Conservation (phyloP, 2,797 vertebrate species). For the Parambassis ranga region DNA sequence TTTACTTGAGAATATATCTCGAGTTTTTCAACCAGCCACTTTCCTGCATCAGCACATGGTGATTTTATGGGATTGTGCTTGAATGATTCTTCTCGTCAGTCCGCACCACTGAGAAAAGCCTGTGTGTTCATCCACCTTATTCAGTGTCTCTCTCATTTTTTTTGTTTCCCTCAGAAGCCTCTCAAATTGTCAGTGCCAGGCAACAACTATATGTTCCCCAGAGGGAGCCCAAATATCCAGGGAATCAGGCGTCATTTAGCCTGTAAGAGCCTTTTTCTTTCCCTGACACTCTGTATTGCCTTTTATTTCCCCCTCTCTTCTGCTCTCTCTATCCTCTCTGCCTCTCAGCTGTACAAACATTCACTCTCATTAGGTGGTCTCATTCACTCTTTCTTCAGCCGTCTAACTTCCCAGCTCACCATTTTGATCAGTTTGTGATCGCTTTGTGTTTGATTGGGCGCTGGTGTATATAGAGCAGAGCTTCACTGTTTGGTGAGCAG, state of each 20-base stretch:
- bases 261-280: slow-evolving; percentile 75
- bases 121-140: slow-evolving; percentile 49
- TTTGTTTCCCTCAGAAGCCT: slow-evolving; percentile 74
- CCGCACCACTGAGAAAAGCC: slow-evolving; percentile 21
- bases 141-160: slow-evolving; percentile 41
- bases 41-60: slow-evolving; percentile 7
- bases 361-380: slow-evolving; percentile 43
- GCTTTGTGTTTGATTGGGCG: slow-evolving; percentile 22
- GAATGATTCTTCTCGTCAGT: slow-evolving; percentile 52
- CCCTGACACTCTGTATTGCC: slow-evolving; percentile 48
- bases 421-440: slow-evolving; percentile 32
- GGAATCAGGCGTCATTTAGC: slow-evolving; percentile 85
- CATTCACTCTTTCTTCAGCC: slow-evolving; percentile 13
- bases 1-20: not conserved
- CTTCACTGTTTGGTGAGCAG: no score
- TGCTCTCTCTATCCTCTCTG: slow-evolving; percentile 20
- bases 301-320: slow-evolving; percentile 53
- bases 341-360: slow-evolving; percentile 41
- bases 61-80: slow-evolving; percentile 29
- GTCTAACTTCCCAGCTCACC: slow-evolving; percentile 17
- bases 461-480: not conserved
- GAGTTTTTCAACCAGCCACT: slow-evolving; percentile 9
- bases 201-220: slow-evolving; percentile 76
- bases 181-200: slow-evolving; percentile 78
- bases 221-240: slow-evolving; percentile 78